These are phyloP conservation scores for Pardalotus punctatus DNA, from an alignment of 2,113 vertebrate genomes.

Conservation along the genomic window DNA sequence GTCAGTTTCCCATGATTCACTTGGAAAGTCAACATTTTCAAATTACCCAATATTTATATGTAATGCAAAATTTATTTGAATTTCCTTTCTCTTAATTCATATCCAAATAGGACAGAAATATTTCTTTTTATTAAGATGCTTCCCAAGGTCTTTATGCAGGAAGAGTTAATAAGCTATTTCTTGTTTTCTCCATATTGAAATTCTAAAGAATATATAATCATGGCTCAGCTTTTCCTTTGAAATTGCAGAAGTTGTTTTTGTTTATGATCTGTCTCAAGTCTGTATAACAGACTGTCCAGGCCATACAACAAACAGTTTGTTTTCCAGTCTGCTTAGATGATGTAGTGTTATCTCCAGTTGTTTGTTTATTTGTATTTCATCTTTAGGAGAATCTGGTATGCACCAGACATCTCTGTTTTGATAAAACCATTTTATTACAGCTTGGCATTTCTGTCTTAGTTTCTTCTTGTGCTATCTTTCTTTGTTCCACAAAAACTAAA, in stretches of 20 bases:
- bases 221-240: constrained; percentile 16
- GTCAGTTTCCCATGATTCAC: neutral
- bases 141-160: neutral
- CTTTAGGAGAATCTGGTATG: constrained; percentile 42
- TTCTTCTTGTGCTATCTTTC: neutral
- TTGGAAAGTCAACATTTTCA: neutral
- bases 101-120: neutral
- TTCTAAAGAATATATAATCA: neutral
- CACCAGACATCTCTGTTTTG: constrained; percentile 21
- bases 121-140: neutral
- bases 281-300: constrained; percentile 43
- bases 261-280: constrained; percentile 21
- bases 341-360: constrained; percentile 33
- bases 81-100: neutral
- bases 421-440: constrained; percentile 45
- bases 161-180: neutral
- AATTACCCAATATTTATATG: neutral
- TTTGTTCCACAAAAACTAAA: constrained; percentile 3
- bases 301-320: constrained; percentile 50
- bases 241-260: constrained; percentile 22
- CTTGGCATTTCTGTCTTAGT: neutral
- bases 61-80: neutral
- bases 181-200: neutral
- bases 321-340: constrained; percentile 55
- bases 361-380: constrained; percentile 60